Conservation (phyloP, 1,140 invertebrate genomes). For the Aricia agestis region DNA sequence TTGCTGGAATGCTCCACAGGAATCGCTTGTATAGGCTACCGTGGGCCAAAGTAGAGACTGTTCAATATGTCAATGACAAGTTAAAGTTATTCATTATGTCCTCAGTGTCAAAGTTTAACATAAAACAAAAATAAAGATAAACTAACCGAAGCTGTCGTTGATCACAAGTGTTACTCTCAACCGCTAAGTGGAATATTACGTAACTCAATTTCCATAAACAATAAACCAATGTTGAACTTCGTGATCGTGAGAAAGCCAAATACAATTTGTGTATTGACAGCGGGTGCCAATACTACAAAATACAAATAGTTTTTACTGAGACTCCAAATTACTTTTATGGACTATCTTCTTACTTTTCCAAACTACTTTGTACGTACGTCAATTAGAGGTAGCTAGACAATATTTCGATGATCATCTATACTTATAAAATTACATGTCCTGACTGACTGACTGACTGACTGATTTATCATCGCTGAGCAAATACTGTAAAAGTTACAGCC, state of each 20-base stretch:
- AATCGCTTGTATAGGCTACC: too few species aligned
- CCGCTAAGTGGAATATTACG: slow-evolving; percentile 1
- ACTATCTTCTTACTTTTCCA: neutral
- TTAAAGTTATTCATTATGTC: too few species aligned
- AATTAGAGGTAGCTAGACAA: too few species aligned
- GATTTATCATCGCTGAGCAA: too few species aligned
- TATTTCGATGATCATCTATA: too few species aligned
- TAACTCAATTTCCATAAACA: slow-evolving; percentile 8
- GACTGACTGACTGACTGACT: too few species aligned
- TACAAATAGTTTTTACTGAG: slow-evolving; percentile 15
- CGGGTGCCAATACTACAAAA: neutral
- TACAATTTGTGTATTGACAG: slow-evolving; percentile 6
- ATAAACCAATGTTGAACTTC: neutral
- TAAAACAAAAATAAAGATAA: neutral
- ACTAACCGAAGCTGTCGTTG: neutral
- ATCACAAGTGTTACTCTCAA: neutral
- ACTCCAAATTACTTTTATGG: neutral
- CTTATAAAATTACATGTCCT: too few species aligned
- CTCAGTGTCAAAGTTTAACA: neutral
- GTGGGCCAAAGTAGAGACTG: too few species aligned
- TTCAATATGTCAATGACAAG: too few species aligned
- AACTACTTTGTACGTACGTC: too few species aligned
- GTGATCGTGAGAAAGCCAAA: slow-evolving; percentile 12
- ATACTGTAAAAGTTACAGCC: too few species aligned
- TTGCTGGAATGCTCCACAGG: too few species aligned